Conservation (phyloP, 2,113 vertebrate species). For the Mesembrinibis cayennensis region DNA sequence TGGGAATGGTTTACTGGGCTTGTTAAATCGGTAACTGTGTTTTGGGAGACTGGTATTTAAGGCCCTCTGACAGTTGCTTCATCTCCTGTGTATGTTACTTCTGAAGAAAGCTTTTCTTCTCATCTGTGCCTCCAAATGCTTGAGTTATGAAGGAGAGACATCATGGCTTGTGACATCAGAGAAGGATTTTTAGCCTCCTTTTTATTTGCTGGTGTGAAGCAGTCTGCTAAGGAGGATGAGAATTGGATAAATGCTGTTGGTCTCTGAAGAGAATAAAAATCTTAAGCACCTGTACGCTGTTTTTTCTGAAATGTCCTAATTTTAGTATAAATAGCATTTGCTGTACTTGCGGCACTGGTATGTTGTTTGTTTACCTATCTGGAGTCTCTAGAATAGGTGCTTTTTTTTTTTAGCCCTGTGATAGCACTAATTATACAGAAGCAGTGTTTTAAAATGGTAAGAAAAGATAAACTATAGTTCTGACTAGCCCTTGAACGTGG, state of each 20-base stretch:
- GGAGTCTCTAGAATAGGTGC: neutral
- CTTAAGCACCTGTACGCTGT: neutral
- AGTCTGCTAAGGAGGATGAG: neutral
- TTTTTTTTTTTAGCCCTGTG: neutral
- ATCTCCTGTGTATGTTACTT: neutral
- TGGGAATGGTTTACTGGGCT: neutral
- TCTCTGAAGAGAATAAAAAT: neutral
- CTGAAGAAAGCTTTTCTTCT: neutral
- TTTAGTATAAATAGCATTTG: neutral
- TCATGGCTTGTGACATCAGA: neutral
- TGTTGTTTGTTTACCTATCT: neutral
- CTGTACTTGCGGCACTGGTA: neutral
- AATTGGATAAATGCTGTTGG: neutral
- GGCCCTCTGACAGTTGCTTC: neutral
- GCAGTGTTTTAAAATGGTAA: neutral
- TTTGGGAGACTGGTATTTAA: neutral
- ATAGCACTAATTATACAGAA: neutral
- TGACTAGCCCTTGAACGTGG: neutral
- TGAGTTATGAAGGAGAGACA: neutral
- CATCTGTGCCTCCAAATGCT: neutral
- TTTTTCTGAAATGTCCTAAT: neutral
- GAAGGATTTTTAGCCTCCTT: neutral
- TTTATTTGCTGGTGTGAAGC: neutral
- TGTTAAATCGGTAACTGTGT: neutral
- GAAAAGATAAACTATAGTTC: neutral